These are phyloP conservation scores for Eilema sororculum DNA, from an alignment of 2,888 invertebrate species.

Conservation along the genomic window DNA sequence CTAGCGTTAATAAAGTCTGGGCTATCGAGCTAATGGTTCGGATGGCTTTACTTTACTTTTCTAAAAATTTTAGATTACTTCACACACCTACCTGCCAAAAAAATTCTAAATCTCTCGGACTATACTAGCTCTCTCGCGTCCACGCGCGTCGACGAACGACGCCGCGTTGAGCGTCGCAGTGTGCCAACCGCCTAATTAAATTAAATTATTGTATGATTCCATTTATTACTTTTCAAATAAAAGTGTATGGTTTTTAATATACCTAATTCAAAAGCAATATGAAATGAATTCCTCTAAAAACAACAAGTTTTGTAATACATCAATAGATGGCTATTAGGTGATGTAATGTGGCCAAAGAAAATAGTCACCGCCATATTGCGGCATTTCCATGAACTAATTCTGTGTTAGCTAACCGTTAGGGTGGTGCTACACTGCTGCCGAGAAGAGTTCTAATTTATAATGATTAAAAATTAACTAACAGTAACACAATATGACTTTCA, in stretches of 20 bases:
- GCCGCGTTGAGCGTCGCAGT: no score
- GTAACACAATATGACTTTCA: background rate
- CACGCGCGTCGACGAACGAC: no score
- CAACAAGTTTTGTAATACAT: constrained; percentile 19
- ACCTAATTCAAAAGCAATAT: no score
- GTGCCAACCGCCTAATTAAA: no score
- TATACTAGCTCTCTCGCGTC: no score
- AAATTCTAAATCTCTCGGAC: no score
- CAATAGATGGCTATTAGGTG: constrained; percentile 52
- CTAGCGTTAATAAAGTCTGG: no score
- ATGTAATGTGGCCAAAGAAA: constrained; percentile 25
- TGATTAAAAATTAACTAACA: background rate
- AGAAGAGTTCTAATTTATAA: background rate
- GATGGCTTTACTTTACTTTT: no score
- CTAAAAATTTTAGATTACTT: no score
- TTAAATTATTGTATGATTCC: no score
- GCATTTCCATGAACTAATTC: constrained; percentile 43
- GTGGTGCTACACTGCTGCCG: background rate
- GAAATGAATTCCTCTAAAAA: background rate
- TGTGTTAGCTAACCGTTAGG: background rate
- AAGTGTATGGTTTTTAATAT: background rate
- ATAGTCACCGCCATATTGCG: constrained; percentile 23
- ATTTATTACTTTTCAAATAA: background rate
- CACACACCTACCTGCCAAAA: no score
- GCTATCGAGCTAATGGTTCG: no score